A percentile compares a stretch with the other conserved stretches of the same genome.
Evolutionary conservation across 1,140 invertebrate species (phyloP).

Genomic region (Dendrolimus kikuchii): DNA sequence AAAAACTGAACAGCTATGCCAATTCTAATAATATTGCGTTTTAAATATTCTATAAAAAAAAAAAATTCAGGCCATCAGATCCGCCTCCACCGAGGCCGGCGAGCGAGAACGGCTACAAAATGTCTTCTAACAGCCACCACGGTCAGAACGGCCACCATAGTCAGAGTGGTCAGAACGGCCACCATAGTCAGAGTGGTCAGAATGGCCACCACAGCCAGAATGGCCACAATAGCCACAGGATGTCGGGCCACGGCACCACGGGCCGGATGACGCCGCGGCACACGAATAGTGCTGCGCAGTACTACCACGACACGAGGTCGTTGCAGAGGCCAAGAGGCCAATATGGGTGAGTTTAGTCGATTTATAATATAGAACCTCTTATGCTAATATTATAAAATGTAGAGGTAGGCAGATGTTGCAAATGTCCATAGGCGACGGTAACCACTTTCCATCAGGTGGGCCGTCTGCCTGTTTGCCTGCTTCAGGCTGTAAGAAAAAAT

Average conservation of each 20-base stretch:
- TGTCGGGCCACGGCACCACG: constrained; percentile 1
- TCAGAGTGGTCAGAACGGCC: constrained; percentile 39
- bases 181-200: constrained; percentile 19
- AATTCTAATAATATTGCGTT: too few relatives aligned
- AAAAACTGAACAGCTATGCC: too few relatives aligned
- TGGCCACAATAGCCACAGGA: neutral
- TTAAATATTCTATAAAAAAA: too few relatives aligned
- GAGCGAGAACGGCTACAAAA: constrained; percentile 27
- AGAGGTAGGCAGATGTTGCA: too few relatives aligned
- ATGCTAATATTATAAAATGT: too few relatives aligned
- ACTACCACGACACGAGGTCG: constrained; percentile 75
- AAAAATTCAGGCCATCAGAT: constrained; percentile 32
- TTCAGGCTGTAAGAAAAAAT: too few relatives aligned
- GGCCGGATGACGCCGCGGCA: constrained; percentile 29
- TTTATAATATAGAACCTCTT: constrained; percentile 1
- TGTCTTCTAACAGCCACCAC: constrained; percentile 10
- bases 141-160: constrained; percentile 1
- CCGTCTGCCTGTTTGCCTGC: too few relatives aligned
- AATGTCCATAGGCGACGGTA: too few relatives aligned
- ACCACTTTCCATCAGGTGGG: too few relatives aligned
- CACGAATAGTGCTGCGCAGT: constrained; percentile 60
- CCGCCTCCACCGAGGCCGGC: constrained; percentile 56
- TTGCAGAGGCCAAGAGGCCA: constrained; percentile 72
- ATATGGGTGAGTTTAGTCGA: constrained; percentile 34
- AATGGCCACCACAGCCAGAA: constrained; percentile 22